Evolutionary conservation across 2,888 invertebrate species (phyloP).

Genomic region (Xanthostigma xanthostigma): DNA sequence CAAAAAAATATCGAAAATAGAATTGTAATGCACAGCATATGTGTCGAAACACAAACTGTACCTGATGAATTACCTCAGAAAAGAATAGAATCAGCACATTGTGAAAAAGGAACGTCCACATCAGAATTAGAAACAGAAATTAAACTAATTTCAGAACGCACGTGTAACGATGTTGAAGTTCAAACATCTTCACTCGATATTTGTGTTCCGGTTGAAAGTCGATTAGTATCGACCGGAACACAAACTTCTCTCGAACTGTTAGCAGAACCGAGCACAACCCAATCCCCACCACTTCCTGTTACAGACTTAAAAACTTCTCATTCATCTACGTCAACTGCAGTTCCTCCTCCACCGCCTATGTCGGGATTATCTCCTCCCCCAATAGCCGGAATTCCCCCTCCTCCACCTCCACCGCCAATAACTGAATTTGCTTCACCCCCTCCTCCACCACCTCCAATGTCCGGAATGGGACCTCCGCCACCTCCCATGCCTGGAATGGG

Average conservation of each 20-base stretch:
- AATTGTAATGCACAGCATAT: too few relatives aligned
- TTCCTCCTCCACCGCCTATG: constrained; percentile 13
- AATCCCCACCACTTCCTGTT: too few relatives aligned
- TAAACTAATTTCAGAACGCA: too few relatives aligned
- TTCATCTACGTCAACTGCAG: too few relatives aligned
- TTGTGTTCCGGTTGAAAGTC: too few relatives aligned
- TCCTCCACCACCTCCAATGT: constrained; percentile 27
- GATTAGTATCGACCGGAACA: too few relatives aligned
- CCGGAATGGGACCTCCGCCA: constrained; percentile 26
- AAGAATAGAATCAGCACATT: not conserved
- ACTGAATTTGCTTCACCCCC: constrained; percentile 17
- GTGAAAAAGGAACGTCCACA: not conserved
- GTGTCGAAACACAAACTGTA: not conserved
- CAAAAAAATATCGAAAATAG: not conserved
- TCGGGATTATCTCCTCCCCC: constrained; percentile 6
- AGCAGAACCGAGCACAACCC: too few relatives aligned
- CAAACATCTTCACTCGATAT: too few relatives aligned
- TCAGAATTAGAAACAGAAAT: not conserved
- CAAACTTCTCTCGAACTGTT: too few relatives aligned
- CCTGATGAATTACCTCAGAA: not conserved
- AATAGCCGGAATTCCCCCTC: constrained; percentile 6
- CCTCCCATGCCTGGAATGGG: constrained; percentile 21
- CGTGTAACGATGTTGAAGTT: too few relatives aligned
- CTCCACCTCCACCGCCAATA: constrained; percentile 15
- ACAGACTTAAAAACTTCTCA: too few relatives aligned